Evolutionary conservation across 2,797 vertebrate genomes (phyloP).

Genomic region (Periparus ater): DNA sequence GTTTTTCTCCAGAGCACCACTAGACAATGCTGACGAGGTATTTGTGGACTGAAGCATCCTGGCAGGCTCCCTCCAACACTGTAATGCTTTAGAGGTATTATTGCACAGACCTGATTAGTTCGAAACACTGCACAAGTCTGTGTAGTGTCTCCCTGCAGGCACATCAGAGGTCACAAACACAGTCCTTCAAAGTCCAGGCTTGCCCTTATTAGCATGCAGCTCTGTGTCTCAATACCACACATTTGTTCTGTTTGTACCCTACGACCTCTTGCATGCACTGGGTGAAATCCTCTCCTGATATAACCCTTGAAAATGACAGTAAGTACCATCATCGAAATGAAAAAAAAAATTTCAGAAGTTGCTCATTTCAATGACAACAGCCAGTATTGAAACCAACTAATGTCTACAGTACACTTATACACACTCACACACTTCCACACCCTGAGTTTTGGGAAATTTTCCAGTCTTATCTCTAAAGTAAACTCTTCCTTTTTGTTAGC

Average conservation of each 20-base stretch:
- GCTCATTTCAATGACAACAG: background rate
- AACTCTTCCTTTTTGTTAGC: background rate
- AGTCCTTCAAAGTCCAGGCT: background rate
- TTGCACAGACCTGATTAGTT: background rate
- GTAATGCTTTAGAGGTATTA: background rate
- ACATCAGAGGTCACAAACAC: background rate
- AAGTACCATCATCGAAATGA: background rate
- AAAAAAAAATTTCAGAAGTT: background rate
- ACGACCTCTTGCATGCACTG: background rate
- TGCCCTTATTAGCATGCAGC: background rate
- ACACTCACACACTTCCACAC: background rate
- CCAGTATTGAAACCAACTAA: background rate
- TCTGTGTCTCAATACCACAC: background rate
- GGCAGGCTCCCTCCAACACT: background rate
- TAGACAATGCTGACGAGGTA: background rate
- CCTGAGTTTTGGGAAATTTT: background rate
- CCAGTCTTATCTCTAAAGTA: background rate
- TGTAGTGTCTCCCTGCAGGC: background rate
- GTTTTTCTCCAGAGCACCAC: slow-evolving; percentile 31
- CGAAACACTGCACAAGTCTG: background rate
- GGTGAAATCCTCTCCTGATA: background rate
- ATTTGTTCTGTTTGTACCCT: background rate
- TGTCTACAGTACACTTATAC: background rate
- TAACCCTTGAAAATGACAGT: background rate
- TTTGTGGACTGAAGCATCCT: background rate